phyloP scores from a whole-genome alignment of 2,113 vertebrate genomes.

The western clawed frog (Xenopus tropicalis) region UCB_Xtro_10.0 CM004446.2:89037501-89038000 shows the following conservation, averaged over 20 bases:
- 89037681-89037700: not conserved
- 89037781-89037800: not conserved
- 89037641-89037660: not conserved
- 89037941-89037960: too few relatives aligned
- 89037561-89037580: not conserved
- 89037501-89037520: not conserved
- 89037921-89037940: too few relatives aligned
- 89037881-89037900: too few relatives aligned
- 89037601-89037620: not conserved
- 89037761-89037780: conserved; percentile 3
- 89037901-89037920: too few relatives aligned
- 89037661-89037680: not conserved
- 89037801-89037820: too few relatives aligned
- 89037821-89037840: too few relatives aligned
- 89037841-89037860: too few relatives aligned
- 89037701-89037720: conserved; percentile 1
- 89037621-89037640: conserved; percentile 4
- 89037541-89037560: not conserved
- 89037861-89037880: too few relatives aligned
- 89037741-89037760: not conserved
- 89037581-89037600: not conserved
- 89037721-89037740: not conserved
- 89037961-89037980: too few relatives aligned
- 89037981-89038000: too few relatives aligned
- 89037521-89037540: too few relatives aligned